Evolutionary conservation across 92 coral and sea anemone genomes (phyloP), one percentile per base, ranked within the genome.

Genomic region (Palythoa heliodiscus): DNA sequence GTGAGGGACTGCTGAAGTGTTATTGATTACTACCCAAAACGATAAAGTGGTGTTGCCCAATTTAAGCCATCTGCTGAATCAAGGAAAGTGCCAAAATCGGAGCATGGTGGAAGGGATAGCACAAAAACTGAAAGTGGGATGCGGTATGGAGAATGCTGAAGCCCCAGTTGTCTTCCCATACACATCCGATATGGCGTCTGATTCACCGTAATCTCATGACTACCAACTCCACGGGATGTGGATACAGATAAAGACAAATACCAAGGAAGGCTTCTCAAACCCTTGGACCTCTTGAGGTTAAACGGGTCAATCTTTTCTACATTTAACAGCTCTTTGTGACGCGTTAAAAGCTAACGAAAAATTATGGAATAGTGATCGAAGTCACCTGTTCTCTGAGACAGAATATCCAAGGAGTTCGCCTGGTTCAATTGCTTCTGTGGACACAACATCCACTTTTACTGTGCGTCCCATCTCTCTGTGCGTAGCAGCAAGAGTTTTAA

Each of bases 391-490:
- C 25, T 68, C 87, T 52, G 92, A 86, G 73, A 92, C 98, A 68
- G 84, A 78, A 83, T 88, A 91, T 78, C 99, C 99, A 85, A 96
- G 81, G 23, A 96, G 85, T 72, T 96, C 99, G 39, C 87, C 91
- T 6, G 96, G 89, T 50, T 94, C 98, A 50, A 96, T 86, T 22
- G 99, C 94, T 82, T 91, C 99, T 9, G 99, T 96, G 67, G 97
- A 94, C 47, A 96, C 91, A 11, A 89, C 85, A 86, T 94, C 98
- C 12, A 93, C 88, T 88, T 95, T 95, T 48, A 96, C 93, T 63
- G 91, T 82, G 75, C 90, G 96, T 52, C 99, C 99, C 99, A 96
- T 96, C 78, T 96, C 99, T 70, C 98, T 89, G 91, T 94, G 93
- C 23, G 98, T 93, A 17, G 99, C 98, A 22, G 95, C 98, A 35